Evolutionary conservation across 1,140 invertebrate genomes (phyloP).

Genomic region (Trichonephila inaurata): DNA sequence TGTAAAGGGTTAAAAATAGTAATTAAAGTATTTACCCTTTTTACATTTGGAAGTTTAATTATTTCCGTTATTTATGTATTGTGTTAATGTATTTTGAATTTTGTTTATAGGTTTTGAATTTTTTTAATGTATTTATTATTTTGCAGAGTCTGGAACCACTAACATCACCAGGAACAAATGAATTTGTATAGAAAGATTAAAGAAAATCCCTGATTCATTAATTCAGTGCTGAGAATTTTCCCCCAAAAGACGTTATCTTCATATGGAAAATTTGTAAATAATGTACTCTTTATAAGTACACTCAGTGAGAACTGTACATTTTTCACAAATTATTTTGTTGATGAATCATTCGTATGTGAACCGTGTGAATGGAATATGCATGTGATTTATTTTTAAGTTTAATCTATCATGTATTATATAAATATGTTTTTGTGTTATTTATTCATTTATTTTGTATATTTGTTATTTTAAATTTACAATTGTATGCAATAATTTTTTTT

Average conservation of each 20-base stretch:
- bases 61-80: too few species aligned
- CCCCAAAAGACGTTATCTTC: background rate
- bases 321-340: slow-evolving; percentile 16
- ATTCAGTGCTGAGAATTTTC: background rate
- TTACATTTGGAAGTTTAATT: too few species aligned
- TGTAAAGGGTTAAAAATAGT: too few species aligned
- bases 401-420: background rate
- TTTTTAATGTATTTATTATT: too few species aligned
- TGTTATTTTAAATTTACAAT: background rate
- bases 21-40: too few species aligned
- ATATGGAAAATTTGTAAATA: slow-evolving; percentile 1
- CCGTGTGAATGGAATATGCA: background rate
- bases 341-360: background rate
- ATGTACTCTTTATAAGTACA: background rate
- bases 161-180: slow-evolving; percentile 78
- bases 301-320: slow-evolving; percentile 24
- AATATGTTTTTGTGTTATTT: background rate
- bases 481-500: background rate
- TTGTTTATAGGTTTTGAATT: too few species aligned
- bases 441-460: background rate
- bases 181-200: slow-evolving; percentile 76
- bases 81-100: too few species aligned
- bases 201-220: background rate
- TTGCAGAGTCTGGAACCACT: slow-evolving; percentile 78
- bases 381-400: background rate